Base-by-base conservation (phyloP, 2,888 invertebrate species). In the Tinea pellionella region DNA sequence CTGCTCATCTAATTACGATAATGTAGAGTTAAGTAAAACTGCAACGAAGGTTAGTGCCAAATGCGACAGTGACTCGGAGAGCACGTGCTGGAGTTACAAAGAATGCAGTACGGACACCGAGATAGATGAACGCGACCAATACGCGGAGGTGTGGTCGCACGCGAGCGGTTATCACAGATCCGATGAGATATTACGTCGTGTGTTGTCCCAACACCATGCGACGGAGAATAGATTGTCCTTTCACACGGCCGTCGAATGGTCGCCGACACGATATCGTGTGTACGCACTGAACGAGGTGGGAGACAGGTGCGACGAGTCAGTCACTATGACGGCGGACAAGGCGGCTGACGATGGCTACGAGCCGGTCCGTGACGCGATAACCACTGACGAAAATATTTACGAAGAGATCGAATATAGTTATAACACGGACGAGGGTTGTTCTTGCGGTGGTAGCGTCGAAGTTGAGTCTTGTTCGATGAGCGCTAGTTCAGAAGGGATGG, bases 11-110 rank as follows among this genome's bases (percentile, higher is more conserved):
- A 63, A 64, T 29, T 76, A 73, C 67, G 76, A 76, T 42, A 73
- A 71, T 61, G 65, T 77, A 61, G 66, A 68, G 15, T 18, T 41
- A 15, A 15, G 42, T 18, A 37, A 37, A 11, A 18, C 15, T n/a
- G 65, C 63, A 7, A 65, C 63, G 1, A 64, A 66, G 37, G 13
- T 59, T 71, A 67, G 62, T 62, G 57, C 59, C 66, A 61, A 68
- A 71, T 13, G 72, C 0, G 80, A 80, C 43, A 82, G 78, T 63
- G 86, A 85, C 63, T 84, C 85, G 0, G 82, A 74, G 60, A 87
- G 84, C 70, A 85, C 85, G 30, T 81, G 84, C 62, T 87, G 87
- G 87, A 86, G 85, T 61, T 87, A 87, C 70, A 80, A 84, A 65
- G 86, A 82, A 63, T 84, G 85, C 63, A 78, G 71, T 60, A 69